Evolutionary conservation across 2,113 vertebrate genomes (phyloP), one percentile per base, ranked within the genome.

Genomic region (Petaurus breviceps): DNA sequence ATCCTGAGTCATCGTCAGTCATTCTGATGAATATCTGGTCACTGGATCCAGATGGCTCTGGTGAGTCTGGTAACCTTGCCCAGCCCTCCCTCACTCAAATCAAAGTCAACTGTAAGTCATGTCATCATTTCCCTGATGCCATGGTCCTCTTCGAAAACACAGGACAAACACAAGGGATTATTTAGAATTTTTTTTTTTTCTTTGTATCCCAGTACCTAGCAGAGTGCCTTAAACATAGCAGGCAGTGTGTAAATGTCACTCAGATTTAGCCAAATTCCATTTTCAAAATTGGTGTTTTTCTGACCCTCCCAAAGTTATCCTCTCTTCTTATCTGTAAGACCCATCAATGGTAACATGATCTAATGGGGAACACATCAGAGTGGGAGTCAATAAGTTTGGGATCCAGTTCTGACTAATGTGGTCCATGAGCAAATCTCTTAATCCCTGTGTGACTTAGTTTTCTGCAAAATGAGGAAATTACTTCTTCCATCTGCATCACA

Each of bases 391-490:
- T 24, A 96, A 12, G 52, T 90, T 1, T 43, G 31, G 43, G 23
- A 26, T 89, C 53, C 93, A 23, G 49, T 16, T 47, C 31, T 50
- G 43, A 8, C 16, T 90, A 26, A 23, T 37, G 24, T 4, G 77
- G 52, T 37, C 47, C 43, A 22, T 51, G 24, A 25, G 0, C 90
- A 93, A 91, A 89, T 57, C 52, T 1, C 3, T 28, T 89, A 52
- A 46, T 9, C 51, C 22, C 26, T 3, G 25, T 90, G 7, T 10
- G 22, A 51, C 55, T 14, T 47, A 8, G 10, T 50, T 50, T 91
- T 95, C 50, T 94, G 94, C 94, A 93, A 92, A 95, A n/a, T 53
- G 90, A 95, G 90, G 91, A 84, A 90, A 92, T n/a, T 16, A 90
- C 0, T 53, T 24, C 19, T 77, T 77, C 14, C 10, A 31, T 16